phyloP scores from a whole-genome alignment of 2,888 invertebrate species.

The Andrena bicolor region DNA sequence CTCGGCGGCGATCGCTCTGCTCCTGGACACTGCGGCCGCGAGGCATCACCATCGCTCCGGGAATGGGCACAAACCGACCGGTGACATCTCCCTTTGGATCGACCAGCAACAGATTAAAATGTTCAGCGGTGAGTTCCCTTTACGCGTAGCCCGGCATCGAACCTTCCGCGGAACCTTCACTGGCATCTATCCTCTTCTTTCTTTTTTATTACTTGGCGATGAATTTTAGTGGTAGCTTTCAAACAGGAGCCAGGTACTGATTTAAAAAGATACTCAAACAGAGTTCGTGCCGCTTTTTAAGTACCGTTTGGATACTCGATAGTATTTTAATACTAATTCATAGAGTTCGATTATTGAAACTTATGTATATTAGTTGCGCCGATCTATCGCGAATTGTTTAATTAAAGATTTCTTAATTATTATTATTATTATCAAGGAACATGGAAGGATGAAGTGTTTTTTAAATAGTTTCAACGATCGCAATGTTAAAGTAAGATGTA shows the following conservation, averaged over 20 bases:
- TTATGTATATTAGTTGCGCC: no score
- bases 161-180: neutral
- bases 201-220: neutral
- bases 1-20: conserved; percentile 76
- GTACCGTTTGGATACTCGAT: no score
- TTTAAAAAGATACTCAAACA: no score
- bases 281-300: no score
- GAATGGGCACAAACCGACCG: conserved; percentile 82
- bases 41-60: conserved; percentile 80
- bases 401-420: no score
- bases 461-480: neutral
- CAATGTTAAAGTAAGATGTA: neutral
- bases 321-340: no score
- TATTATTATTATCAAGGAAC: no score
- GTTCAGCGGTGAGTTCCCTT: conserved; percentile 91
- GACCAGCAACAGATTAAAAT: conserved; percentile 96
- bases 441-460: no score
- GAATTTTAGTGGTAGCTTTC: no score
- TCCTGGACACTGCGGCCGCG: conserved; percentile 75
- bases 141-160: neutral
- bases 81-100: conserved; percentile 94
- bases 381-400: no score
- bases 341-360: no score
- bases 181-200: neutral
- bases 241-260: no score